Conservation (phyloP, 2,888 invertebrate genomes). For the Silvanus unidentatus region DNA sequence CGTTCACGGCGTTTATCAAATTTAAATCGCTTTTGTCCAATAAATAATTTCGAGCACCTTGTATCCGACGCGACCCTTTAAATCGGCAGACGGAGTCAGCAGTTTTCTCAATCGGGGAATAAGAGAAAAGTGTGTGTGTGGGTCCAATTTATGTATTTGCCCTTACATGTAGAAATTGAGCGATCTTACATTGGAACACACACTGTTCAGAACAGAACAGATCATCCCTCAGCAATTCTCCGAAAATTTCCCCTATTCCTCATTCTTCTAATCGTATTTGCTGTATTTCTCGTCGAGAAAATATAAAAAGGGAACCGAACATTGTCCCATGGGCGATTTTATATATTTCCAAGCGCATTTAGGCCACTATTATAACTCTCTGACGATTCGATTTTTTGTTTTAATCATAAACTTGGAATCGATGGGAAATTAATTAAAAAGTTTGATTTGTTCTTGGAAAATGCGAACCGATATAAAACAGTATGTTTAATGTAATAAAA, state of each 20-base stretch:
- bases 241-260: slow-evolving; percentile 23
- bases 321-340: no score
- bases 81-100: slow-evolving; percentile 11
- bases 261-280: slow-evolving; percentile 22
- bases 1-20: no score
- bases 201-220: slow-evolving; percentile 17
- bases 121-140: slow-evolving; percentile 5
- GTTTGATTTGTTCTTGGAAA: no score
- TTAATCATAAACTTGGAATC: no score
- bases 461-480: no score
- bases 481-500: no score
- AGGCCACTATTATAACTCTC: no score
- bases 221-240: slow-evolving; percentile 29
- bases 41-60: slow-evolving; percentile 7
- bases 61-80: slow-evolving; percentile 12
- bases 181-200: slow-evolving; percentile 22
- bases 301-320: no score
- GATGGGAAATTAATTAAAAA: no score
- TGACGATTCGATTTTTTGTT: no score
- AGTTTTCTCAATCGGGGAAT: slow-evolving; percentile 2
- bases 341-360: no score
- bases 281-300: slow-evolving; percentile 22
- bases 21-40: no score
- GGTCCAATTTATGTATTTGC: slow-evolving; percentile 36
- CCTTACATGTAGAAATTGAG: slow-evolving; percentile 28